Base-by-base conservation (phyloP, 2,888 invertebrate genomes). In the Limnephilus marmoratus region DNA sequence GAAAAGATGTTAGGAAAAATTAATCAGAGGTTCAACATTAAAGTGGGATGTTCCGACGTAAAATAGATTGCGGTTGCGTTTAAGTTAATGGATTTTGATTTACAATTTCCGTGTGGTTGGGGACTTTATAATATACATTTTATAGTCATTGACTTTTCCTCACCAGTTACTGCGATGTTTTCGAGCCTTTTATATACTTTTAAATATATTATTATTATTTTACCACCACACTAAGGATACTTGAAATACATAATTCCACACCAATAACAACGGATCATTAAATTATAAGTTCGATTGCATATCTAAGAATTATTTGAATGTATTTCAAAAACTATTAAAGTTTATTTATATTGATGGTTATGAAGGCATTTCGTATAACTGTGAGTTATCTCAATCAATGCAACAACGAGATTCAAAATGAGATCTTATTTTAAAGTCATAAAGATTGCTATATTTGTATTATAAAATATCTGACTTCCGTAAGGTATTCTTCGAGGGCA, bases 61-160 rank as follows among this genome's bases (percentile, higher is more conserved):
- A 85, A 85, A 41, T 85, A 41, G 85, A 49, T 68, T 80, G 88
- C 37, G 88, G 88, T 89, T 31, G 37, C 15, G 53, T 68, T 68
- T 89, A 80, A 45, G 24, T 29, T 89, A 80, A 89, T 80, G 68
- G 18, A 53, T 89, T 37, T 31, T 24, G 34, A 80, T 89, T 80
- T 37, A 89, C 80, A n/a, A 89, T 89, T 89, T 89, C 88, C 80
- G 88, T 89, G 80, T 80, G 88, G 88, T 81, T 80, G 4, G 24
- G 2, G 68, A 24, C 53, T 68, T 68, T 7, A 37, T 81, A 80
- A 89, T 41, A 80, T 13, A 37, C 37, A 80, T 41, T 88, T 68
- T 80, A 88, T 81, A 81, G 88, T 80, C 88, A 37, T 89, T 89
- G 88, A 89, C 88, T 87, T 87, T 24, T 80, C 24, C 7, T 68